Conservation (phyloP, 2,888 invertebrate species). For the Nebria salina region DNA sequence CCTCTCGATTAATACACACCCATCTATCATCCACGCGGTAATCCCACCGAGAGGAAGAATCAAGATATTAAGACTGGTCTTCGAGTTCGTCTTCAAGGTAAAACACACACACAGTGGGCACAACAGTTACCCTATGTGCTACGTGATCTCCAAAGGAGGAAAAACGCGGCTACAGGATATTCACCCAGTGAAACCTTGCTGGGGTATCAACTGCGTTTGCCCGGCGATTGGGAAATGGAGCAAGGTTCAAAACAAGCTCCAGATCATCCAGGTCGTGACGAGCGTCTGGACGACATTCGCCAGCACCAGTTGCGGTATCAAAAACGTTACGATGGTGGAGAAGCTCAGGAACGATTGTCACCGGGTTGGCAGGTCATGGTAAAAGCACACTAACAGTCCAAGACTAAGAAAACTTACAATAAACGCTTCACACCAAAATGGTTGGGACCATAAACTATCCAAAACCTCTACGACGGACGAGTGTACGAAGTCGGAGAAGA, state of each 20-base stretch:
- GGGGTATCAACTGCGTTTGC: conserved; percentile 11
- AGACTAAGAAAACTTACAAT: not conserved
- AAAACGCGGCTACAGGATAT: conserved; percentile 17
- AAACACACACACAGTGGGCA: conserved; percentile 8
- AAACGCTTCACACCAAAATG: conserved; percentile 15
- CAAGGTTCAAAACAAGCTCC: conserved; percentile 7
- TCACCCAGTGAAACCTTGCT: conserved; percentile 8
- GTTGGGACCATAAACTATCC: conserved; percentile 10
- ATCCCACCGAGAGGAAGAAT: conserved; percentile 50
- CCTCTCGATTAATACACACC: conserved; percentile 43
- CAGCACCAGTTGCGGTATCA: not conserved
- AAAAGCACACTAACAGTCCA: not conserved
- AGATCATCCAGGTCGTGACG: not conserved
- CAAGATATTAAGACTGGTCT: conserved; percentile 52
- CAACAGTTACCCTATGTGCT: not conserved
- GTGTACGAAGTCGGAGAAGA: not conserved
- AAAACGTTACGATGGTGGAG: not conserved
- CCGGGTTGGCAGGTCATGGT: not conserved
- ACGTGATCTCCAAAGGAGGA: not conserved
- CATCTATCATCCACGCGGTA: conserved; percentile 51
- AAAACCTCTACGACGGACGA: not conserved
- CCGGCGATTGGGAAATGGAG: conserved; percentile 17
- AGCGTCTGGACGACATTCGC: not conserved
- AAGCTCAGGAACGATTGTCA: not conserved
- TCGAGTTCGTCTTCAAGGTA: conserved; percentile 38